phyloP scores from a whole-genome alignment of 2,113 vertebrate species.

The Sceloporus undulatus region DNA sequence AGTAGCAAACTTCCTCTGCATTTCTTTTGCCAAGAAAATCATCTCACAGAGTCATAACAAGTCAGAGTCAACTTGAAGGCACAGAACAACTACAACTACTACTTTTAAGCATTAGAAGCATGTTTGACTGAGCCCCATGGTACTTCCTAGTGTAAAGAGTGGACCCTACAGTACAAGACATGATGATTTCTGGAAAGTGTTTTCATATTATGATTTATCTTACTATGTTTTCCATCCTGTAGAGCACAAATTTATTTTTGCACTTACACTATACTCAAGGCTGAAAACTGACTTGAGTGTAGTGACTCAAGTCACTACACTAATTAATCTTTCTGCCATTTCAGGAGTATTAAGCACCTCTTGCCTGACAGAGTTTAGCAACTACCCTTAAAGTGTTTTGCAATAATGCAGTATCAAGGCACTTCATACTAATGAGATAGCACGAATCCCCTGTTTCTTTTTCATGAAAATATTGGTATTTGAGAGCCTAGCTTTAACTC shows the following conservation, averaged over 20 bases:
- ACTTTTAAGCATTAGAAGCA: neutral
- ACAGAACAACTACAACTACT: too few relatives aligned
- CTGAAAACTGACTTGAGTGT: neutral
- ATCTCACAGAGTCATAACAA: too few relatives aligned
- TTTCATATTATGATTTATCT: neutral
- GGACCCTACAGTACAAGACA: too few relatives aligned
- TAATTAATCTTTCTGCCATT: neutral
- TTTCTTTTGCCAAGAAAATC: too few relatives aligned
- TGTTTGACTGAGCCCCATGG: neutral
- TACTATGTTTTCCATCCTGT: neutral
- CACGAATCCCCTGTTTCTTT: neutral
- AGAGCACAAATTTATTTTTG: neutral
- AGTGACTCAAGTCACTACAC: neutral
- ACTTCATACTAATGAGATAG: neutral
- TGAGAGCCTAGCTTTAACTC: neutral
- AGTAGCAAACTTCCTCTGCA: too few relatives aligned
- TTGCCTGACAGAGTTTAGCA: neutral
- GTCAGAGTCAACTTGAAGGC: too few relatives aligned
- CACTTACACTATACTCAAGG: neutral
- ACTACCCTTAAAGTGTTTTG: neutral
- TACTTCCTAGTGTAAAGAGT: neutral
- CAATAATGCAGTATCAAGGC: neutral
- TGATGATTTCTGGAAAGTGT: neutral
- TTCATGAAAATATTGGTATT: neutral
- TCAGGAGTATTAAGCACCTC: neutral